Evolutionary conservation across 2,113 vertebrate genomes (phyloP).

Genomic region (Tragelaphus strepsiceros): DNA sequence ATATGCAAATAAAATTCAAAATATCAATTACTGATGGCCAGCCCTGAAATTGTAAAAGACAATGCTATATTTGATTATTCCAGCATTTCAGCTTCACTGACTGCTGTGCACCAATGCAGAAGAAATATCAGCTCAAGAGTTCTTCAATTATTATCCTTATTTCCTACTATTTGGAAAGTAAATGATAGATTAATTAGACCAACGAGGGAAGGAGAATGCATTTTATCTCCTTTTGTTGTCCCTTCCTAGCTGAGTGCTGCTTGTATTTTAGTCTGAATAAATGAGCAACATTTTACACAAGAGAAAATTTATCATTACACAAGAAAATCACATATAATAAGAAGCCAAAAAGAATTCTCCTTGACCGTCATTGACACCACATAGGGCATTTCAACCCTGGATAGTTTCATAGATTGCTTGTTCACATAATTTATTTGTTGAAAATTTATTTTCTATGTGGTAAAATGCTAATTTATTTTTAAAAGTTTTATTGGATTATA

Average conservation of each 20-base stretch:
- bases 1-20: slow-evolving; percentile 66
- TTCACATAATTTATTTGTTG: not conserved
- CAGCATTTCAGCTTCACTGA: slow-evolving; percentile 10
- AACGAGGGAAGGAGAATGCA: not conserved
- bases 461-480: not conserved
- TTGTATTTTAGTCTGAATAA: slow-evolving; percentile 25
- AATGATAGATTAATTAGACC: slow-evolving; percentile 56
- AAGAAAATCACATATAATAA: not conserved
- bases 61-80: slow-evolving; percentile 46
- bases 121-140: slow-evolving; percentile 52
- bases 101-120: not conserved
- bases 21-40: slow-evolving; percentile 56
- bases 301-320: not conserved
- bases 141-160: slow-evolving; percentile 34
- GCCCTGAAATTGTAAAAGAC: slow-evolving; percentile 59
- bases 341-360: not conserved
- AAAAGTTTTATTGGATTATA: not conserved
- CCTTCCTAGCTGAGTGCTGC: not conserved
- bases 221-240: not conserved
- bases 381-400: not conserved
- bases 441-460: not conserved
- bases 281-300: not conserved
- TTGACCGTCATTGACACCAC: not conserved
- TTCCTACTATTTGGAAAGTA: slow-evolving; percentile 44
- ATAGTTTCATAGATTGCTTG: not conserved